A percentile compares a stretch with the other conserved stretches of the same genome.
Conservation (phyloP, 2,888 invertebrate species). For the Resseliella maxima region DNA sequence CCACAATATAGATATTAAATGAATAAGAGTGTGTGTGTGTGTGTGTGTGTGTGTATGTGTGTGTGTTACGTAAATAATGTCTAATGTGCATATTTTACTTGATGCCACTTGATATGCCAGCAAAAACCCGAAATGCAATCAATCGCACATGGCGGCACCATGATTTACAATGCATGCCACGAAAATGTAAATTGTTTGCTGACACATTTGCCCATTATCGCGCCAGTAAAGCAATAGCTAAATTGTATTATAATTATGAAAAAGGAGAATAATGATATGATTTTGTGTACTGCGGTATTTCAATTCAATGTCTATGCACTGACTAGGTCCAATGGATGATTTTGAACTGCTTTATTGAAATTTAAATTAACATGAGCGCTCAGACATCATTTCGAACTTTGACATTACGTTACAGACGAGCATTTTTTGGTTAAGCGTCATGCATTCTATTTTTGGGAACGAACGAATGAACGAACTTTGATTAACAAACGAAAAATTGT, state of each 20-base stretch:
- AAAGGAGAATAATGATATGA: not conserved
- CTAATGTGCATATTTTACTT: conserved; percentile 34
- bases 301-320: not conserved
- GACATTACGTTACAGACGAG: not conserved
- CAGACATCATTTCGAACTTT: not conserved
- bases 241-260: conserved; percentile 11
- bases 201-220: conserved; percentile 27
- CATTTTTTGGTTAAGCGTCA: not conserved
- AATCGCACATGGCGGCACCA: conserved; percentile 21
- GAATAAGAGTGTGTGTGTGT: not conserved
- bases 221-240: not conserved
- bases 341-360: not conserved
- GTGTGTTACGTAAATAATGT: conserved; percentile 28
- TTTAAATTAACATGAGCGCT: not conserved
- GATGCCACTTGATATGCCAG: not conserved
- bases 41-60: not conserved
- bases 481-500: conserved; percentile 21
- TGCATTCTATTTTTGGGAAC: conserved; percentile 18
- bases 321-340: not conserved
- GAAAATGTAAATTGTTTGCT: not conserved
- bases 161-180: conserved; percentile 27
- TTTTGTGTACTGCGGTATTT: not conserved
- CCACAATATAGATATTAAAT: conserved; percentile 32
- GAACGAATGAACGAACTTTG: not conserved
- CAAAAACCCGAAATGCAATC: conserved; percentile 16